Evolutionary conservation across 2,888 invertebrate species (phyloP), one percentile per base, ranked within the genome.

Genomic region (Crioceris asparagi): DNA sequence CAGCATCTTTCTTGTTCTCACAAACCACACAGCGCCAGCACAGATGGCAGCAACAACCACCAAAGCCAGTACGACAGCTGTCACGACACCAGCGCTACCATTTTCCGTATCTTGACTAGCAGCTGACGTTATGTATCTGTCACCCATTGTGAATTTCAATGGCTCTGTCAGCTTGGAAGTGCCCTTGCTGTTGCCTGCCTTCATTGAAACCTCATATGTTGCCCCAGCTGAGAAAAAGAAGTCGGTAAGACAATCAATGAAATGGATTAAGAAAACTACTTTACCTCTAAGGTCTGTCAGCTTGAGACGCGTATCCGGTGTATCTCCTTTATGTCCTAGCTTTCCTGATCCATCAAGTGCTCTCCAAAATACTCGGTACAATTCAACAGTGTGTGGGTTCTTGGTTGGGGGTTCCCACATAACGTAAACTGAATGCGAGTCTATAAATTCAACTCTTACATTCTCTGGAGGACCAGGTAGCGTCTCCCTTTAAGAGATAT

Each of bases 351-450:
- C 7, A 35, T 82, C 80, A 36, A 75, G 71, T 26, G 75, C 75
- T 43, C 83, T 71, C 79, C 85, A 85, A 66, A 85, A 83, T 46
- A 87, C 79, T 47, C 85, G 73, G 68, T 88, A 88, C 49, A 84
- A 71, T 65, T 85, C 83, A 2, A 86, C 85, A 1, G 80, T 79
- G 47, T 80, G 77, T 0, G 86, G 84, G 64, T 88, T 87, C 65
- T 86, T 86, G 26, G 72, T 60, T 3, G 88, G 87, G 5, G 80
- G 74, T 48, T 86, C 83, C 87, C 87, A 88, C 45, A 65, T 54
- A 14, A 81, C 67, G 40, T 69, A 64, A 7, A 76, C 77, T 30
- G 74, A 70, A 51, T 71, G 72, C 5, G 71, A 65, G 37, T 75
- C 73, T 7, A 76, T 49, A 32, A 71, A 66, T 45, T 70, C 69